These are phyloP conservation scores for Catharus minimus DNA, from an alignment of 2,113 vertebrate species.

Conservation along the genomic window DNA sequence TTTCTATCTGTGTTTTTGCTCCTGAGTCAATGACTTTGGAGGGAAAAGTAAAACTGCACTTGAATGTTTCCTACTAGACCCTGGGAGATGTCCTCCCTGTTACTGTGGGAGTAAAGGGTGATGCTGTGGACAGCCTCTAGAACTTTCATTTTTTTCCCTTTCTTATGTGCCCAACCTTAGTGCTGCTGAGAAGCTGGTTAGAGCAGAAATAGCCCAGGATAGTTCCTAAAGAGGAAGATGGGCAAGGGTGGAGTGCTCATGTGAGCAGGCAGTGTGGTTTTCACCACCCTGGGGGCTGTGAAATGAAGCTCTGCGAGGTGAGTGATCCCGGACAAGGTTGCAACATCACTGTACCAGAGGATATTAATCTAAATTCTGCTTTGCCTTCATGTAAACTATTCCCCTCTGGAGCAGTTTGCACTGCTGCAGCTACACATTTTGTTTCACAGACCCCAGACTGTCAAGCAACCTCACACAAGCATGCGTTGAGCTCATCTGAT, in stretches of 20 bases:
- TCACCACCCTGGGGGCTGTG: not conserved
- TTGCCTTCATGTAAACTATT: slow-evolving; percentile 44
- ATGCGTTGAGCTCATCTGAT: slow-evolving; percentile 29
- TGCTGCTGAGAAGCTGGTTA: not conserved
- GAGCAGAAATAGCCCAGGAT: not conserved
- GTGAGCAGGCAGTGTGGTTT: not conserved
- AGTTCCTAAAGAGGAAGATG: not conserved
- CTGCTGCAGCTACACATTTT: slow-evolving; percentile 28
- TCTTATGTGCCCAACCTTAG: not conserved
- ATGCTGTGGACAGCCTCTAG: not conserved
- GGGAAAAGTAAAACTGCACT: not conserved
- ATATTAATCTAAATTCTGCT: slow-evolving; percentile 43
- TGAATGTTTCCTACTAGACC: not conserved
- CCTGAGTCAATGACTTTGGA: not conserved
- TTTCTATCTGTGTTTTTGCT: not conserved
- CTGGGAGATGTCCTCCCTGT: not conserved
- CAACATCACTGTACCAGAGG: not conserved
- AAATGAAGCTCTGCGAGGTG: not conserved
- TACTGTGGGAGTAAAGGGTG: not conserved
- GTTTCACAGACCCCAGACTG: slow-evolving; percentile 41
- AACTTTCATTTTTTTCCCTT: not conserved
- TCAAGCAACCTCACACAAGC: slow-evolving; percentile 47
- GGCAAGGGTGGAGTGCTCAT: not conserved
- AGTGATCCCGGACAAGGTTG: not conserved
- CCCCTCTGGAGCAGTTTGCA: not conserved